Conservation (phyloP, 2,113 vertebrate genomes). For the Verasper variegatus region DNA sequence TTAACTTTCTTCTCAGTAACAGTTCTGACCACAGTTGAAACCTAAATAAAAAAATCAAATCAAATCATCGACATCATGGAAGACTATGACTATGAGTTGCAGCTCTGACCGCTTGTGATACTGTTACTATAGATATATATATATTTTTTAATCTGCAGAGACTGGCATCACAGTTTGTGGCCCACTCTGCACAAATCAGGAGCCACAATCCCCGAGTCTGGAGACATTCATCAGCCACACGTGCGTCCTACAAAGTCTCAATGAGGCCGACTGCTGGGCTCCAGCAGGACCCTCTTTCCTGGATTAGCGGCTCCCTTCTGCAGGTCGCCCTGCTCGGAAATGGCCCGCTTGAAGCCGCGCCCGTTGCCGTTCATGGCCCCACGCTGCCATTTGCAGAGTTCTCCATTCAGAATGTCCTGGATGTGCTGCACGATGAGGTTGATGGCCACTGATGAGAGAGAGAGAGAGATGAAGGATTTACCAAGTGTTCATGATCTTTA, state of each 20-base stretch:
- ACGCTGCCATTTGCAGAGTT: conserved; percentile 95
- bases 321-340: conserved; percentile 82
- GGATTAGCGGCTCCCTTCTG: conserved; percentile 60
- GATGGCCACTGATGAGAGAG: conserved; percentile 89
- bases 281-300: conserved; percentile 88
- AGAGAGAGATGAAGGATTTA: neutral
- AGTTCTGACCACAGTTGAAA: conserved; percentile 1
- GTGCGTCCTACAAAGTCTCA: conserved; percentile 57
- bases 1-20: neutral
- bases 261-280: conserved; percentile 96
- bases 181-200: conserved; percentile 13
- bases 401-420: conserved; percentile 94
- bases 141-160: neutral
- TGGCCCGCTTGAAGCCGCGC: conserved; percentile 85
- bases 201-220: conserved; percentile 15
- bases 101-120: conserved; percentile 11
- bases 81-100: conserved; percentile 48
- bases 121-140: conserved; percentile 18
- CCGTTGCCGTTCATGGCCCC: conserved; percentile 80
- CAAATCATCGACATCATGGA: conserved; percentile 27
- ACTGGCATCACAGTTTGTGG: neutral
- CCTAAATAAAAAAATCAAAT: conserved; percentile 25
- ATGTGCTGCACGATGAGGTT: conserved; percentile 99
- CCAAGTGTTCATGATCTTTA: neutral
- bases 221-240: conserved; percentile 14